These are phyloP conservation scores for Ploceus nigricollis DNA, from an alignment of 2,113 vertebrate species.

Conservation along the genomic window DNA sequence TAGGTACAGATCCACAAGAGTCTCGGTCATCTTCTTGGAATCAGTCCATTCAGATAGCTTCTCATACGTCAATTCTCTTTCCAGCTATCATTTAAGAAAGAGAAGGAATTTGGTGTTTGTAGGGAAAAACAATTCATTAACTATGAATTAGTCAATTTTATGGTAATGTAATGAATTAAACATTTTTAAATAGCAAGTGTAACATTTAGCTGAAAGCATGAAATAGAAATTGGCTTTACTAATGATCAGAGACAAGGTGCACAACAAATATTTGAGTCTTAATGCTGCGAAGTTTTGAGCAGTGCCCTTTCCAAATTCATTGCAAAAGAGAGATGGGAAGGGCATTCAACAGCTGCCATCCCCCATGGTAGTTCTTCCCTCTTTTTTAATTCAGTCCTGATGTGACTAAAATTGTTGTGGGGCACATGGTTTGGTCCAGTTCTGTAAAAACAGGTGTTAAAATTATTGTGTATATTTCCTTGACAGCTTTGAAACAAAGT, in stretches of 20 bases:
- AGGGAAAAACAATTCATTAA: not conserved
- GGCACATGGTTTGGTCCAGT: not conserved
- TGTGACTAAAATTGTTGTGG: not conserved
- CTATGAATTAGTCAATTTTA: not conserved
- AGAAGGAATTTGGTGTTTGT: not conserved
- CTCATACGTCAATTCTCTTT: slow-evolving; percentile 74
- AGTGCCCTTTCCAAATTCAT: not conserved
- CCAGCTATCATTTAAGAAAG: slow-evolving; percentile 69
- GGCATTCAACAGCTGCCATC: not conserved
- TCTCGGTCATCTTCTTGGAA: slow-evolving; percentile 71
- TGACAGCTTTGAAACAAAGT: not conserved
- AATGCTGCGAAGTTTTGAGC: not conserved
- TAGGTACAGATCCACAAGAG: slow-evolving; percentile 70
- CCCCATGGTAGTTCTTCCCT: not conserved
- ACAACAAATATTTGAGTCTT: not conserved
- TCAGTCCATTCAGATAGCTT: slow-evolving; percentile 77
- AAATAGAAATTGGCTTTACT: not conserved
- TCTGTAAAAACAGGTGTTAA: not conserved
- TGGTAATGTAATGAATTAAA: not conserved
- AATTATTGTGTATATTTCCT: not conserved
- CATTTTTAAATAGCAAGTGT: not conserved
- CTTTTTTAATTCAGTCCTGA: not conserved
- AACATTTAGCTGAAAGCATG: not conserved
- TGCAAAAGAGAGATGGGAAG: not conserved
- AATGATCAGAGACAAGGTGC: not conserved